Conservation (phyloP, 2,113 vertebrate species). For the Myrmecobius fasciatus region DNA sequence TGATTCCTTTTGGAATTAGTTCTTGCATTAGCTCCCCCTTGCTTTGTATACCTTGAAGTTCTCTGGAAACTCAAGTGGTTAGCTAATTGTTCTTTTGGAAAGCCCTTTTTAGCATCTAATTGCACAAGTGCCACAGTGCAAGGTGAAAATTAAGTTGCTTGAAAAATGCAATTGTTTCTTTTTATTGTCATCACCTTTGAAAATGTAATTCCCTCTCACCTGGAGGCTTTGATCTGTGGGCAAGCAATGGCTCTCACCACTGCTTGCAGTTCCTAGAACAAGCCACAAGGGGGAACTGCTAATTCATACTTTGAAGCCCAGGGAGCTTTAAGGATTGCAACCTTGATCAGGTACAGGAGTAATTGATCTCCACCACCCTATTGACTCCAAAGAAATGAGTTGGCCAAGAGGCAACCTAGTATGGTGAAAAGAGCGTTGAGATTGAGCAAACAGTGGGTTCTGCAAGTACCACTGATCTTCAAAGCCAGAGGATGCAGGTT, state of each 20-base stretch:
- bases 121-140: not conserved
- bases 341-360: not conserved
- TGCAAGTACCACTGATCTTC: too few relatives aligned
- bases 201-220: not conserved
- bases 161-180: not conserved
- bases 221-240: not conserved
- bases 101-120: not conserved
- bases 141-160: not conserved
- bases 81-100: not conserved
- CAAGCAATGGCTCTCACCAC: not conserved
- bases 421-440: too few relatives aligned
- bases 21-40: not conserved
- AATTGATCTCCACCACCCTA: not conserved
- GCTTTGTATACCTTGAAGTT: not conserved
- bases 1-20: not conserved
- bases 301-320: not conserved
- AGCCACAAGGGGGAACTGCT: not conserved
- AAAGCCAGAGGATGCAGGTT: too few relatives aligned
- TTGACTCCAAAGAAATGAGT: too few relatives aligned
- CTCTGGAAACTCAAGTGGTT: not conserved
- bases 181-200: not conserved
- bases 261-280: not conserved
- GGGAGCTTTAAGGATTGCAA: not conserved
- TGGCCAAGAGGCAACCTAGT: too few relatives aligned
- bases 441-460: too few relatives aligned